Base-by-base conservation (phyloP, 2,888 invertebrate genomes). In the Orthosia gothica region DNA sequence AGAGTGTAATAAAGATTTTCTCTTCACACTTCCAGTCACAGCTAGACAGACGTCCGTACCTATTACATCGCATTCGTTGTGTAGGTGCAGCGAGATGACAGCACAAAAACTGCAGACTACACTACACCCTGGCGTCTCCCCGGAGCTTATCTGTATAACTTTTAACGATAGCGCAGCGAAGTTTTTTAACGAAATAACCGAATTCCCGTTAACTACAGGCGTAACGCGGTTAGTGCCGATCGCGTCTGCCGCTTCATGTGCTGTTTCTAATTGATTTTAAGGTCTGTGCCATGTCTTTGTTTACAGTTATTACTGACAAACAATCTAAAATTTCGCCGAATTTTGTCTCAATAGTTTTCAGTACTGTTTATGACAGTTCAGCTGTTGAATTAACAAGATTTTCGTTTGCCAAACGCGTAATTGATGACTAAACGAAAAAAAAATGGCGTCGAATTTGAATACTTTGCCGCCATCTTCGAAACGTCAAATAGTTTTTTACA, bases 131-230 rank as follows among this genome's bases (percentile, higher is more conserved):
- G 74, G 67, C 76, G 74, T 87, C 83, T 94, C 94, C 89, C 91
- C 90, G 93, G 95, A 93, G 94, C 93, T 93, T 93, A 94, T 93
- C 92, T 92, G 89, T 86, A 87, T 90, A 96, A 96, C 95, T 96
- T 96, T 96, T 95, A 95, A 95, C 95, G 95, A 96, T 95, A 95
- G 92, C 93, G 88, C 90, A 74, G 87, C 88, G 90, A 95, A 96
- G 95, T 96, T 96, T 96, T 95, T 95, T 95, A 96, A 95, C 94
- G 94, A 94, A 95, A 95, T 96, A 95, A 96, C 94, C 91, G 92
- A 95, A 95, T 95, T 94, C 87, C 89, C 93, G 93, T 90, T 93
- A 94, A 93, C 94, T 92, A 91, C 84, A 82, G 81, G 70, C 81
- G 91, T 89, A 88, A 87, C 85, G 65, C 69, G 76, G 88, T 87